These are phyloP conservation scores for Abrostola tripartita DNA, from an alignment of 2,888 invertebrate genomes.

Conservation along the genomic window DNA sequence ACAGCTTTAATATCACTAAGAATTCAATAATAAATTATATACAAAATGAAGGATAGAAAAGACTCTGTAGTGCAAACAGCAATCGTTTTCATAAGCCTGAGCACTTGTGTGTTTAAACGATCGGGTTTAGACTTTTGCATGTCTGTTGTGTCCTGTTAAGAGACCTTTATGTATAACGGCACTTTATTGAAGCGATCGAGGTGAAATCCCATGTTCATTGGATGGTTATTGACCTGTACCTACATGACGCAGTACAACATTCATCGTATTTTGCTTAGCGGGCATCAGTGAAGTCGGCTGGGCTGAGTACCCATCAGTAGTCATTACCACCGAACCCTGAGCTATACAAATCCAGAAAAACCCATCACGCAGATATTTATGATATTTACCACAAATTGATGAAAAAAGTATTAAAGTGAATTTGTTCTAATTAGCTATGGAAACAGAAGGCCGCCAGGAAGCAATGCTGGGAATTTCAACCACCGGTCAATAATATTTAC, in stretches of 20 bases:
- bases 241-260: not conserved
- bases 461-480: slow-evolving; percentile 60
- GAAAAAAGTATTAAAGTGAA: slow-evolving; percentile 42
- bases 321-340: not conserved
- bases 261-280: not conserved
- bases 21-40: too few species aligned
- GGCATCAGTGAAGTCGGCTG: slow-evolving; percentile 3
- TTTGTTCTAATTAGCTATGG: slow-evolving; percentile 56
- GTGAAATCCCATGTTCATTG: too few species aligned
- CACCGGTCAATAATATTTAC: slow-evolving; percentile 56
- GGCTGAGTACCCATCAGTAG: slow-evolving; percentile 22
- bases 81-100: too few species aligned
- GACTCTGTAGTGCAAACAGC: too few species aligned
- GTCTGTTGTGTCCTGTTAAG: too few species aligned
- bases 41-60: too few species aligned
- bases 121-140: too few species aligned
- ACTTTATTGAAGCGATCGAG: too few species aligned
- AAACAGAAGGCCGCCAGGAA: slow-evolving; percentile 64
- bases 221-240: too few species aligned
- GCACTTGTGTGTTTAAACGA: too few species aligned
- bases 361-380: slow-evolving; percentile 29
- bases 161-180: too few species aligned
- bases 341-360: slow-evolving; percentile 19
- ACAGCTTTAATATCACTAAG: too few species aligned
- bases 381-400: slow-evolving; percentile 19